Conservation (phyloP, 2,888 invertebrate species). For the Agriopis leucophaearia region DNA sequence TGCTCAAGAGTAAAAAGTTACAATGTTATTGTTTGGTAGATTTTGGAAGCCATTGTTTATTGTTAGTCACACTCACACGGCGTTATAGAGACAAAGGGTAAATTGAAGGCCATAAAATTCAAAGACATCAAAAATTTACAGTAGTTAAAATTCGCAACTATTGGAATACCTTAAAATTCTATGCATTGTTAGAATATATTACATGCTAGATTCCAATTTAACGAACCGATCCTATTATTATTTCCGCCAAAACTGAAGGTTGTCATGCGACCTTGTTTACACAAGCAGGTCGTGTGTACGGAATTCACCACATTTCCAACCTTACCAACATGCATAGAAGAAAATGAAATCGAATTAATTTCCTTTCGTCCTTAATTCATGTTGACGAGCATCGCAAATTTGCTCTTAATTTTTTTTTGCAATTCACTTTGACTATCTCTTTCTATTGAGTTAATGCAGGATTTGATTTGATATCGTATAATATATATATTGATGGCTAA, state of each 20-base stretch:
- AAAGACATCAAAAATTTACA: constrained; percentile 4
- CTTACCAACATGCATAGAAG: not conserved
- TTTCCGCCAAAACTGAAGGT: constrained; percentile 35
- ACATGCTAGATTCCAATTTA: constrained; percentile 21
- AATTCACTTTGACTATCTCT: not conserved
- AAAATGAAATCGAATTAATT: not conserved
- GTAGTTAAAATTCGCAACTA: constrained; percentile 8
- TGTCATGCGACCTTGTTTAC: constrained; percentile 29
- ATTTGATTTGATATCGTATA: constrained; percentile 33
- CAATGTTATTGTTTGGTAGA: constrained; percentile 7
- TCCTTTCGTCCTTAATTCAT: not conserved
- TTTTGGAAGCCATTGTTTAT: constrained; percentile 24
- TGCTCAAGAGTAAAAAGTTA: not conserved
- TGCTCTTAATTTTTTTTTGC: not conserved
- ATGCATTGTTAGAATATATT: constrained; percentile 12
- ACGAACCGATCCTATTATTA: constrained; percentile 24
- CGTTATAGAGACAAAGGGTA: constrained; percentile 17
- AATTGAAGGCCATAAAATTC: constrained; percentile 14
- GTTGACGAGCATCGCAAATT: not conserved
- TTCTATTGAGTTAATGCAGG: not conserved
- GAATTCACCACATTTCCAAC: constrained; percentile 20
- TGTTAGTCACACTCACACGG: constrained; percentile 20
- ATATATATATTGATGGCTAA: too few relatives aligned
- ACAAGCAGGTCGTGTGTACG: constrained; percentile 10
- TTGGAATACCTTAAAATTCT: not conserved